A percentile compares a stretch with the other conserved stretches of the same genome.
These are phyloP conservation scores for Dryadula phaetusa DNA, from an alignment of 2,888 invertebrate species.

Conservation along the genomic window DNA sequence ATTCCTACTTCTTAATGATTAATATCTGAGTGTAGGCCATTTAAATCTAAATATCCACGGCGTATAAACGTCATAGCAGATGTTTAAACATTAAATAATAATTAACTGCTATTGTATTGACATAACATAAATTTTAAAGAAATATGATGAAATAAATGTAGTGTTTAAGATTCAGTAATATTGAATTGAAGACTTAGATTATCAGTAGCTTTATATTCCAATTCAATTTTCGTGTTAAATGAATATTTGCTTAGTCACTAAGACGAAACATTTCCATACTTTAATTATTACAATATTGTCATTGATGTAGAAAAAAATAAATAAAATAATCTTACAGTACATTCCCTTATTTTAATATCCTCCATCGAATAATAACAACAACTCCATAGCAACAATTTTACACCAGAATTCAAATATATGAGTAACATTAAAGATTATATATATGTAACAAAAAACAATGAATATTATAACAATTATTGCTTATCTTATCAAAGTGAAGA, in stretches of 20 bases:
- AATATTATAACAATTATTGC: no score
- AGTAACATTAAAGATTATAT: no score
- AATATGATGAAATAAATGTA: neutral
- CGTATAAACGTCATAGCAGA: neutral
- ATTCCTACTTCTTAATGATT: constrained; percentile 29
- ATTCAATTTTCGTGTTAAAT: constrained; percentile 19
- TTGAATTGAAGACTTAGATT: constrained; percentile 1
- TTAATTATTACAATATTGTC: constrained; percentile 41
- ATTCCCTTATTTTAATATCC: neutral
- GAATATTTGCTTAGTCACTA: constrained; percentile 29
- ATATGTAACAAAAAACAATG: neutral
- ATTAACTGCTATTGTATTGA: constrained; percentile 1
- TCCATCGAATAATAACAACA: neutral
- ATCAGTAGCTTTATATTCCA: constrained; percentile 8
- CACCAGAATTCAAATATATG: no score
- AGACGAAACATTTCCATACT: constrained; percentile 47
- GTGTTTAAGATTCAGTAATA: neutral
- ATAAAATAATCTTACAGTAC: constrained; percentile 36
- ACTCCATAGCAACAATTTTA: neutral
- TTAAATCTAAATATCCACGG: neutral
- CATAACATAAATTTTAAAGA: neutral
- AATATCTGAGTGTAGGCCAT: constrained; percentile 20
- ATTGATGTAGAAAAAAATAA: constrained; percentile 39
- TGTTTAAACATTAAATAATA: constrained; percentile 3
- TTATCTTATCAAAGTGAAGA: constrained; percentile 10